Conservation (phyloP, 2,113 vertebrate species). For the Eretmochelys imbricata region DNA sequence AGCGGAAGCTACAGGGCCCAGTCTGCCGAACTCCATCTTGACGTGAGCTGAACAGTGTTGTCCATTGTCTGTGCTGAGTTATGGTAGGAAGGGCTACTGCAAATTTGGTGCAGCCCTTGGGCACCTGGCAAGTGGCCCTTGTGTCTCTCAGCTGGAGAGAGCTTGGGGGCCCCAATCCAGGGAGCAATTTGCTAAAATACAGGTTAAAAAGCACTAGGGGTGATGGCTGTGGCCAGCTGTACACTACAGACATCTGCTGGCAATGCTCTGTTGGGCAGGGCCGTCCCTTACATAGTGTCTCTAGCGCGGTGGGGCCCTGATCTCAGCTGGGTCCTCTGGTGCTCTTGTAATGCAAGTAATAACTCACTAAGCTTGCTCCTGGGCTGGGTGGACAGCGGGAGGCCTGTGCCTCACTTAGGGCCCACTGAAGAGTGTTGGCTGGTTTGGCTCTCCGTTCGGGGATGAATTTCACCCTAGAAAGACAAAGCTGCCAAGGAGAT, state of each 20-base stretch:
- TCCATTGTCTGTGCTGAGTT: rapidly evolving
- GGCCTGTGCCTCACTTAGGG: rapidly evolving
- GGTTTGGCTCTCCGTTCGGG: not conserved
- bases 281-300: not conserved
- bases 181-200: rapidly evolving
- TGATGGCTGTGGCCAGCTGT: not conserved
- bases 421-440: not conserved
- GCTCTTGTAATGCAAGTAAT: rapidly evolving
- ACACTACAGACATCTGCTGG: not conserved
- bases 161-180: not conserved
- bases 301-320: rapidly evolving
- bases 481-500: not conserved
- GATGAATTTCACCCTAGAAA: not conserved
- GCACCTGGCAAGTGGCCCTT: not conserved
- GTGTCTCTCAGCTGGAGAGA: not conserved
- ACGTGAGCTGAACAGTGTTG: not conserved
- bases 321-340: rapidly evolving
- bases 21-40: rapidly evolving
- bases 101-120: not conserved
- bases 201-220: not conserved
- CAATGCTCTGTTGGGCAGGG: not conserved
- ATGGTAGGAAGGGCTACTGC: not conserved
- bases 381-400: rapidly evolving
- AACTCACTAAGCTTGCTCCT: rapidly evolving
- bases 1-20: not conserved